These are phyloP conservation scores for Nothocercus julius DNA, from an alignment of 2,113 vertebrate species.

Conservation along the genomic window DNA sequence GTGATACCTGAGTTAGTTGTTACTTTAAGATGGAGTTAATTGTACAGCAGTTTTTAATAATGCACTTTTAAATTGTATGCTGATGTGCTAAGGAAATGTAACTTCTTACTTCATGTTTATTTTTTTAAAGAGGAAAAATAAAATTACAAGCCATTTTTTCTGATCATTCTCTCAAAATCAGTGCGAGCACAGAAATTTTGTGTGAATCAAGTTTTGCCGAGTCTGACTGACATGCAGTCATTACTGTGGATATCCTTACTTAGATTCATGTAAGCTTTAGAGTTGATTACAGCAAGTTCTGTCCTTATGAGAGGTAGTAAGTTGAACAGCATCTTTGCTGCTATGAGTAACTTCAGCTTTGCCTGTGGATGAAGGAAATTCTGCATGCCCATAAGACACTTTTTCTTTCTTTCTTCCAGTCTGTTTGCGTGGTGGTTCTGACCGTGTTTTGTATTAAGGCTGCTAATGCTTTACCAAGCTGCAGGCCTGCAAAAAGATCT, in stretches of 20 bases:
- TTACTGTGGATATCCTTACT: neutral
- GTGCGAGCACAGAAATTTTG: neutral
- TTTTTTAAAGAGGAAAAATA: constrained; percentile 30
- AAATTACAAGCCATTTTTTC: neutral
- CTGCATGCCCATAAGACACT: neutral
- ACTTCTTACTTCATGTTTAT: neutral
- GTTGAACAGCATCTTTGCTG: neutral
- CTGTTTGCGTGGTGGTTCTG: neutral
- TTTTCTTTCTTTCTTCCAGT: constrained; percentile 18
- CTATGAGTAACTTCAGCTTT: neutral
- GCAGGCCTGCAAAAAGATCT: neutral
- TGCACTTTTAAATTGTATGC: neutral
- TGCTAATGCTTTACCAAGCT: neutral
- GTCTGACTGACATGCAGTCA: neutral
- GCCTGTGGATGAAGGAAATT: neutral
- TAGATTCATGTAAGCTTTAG: neutral
- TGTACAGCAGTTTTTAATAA: neutral
- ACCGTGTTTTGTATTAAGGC: neutral
- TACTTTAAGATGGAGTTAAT: neutral
- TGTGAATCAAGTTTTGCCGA: neutral
- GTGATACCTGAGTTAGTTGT: neutral
- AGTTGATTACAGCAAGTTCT: neutral
- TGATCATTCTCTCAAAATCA: neutral
- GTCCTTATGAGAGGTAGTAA: neutral
- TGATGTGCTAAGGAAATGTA: neutral